A percentile compares a stretch with the other conserved stretches of the same genome.
phyloP scores from a whole-genome alignment of 2,888 invertebrate species.

The Venustoraphidia nigricollis region DNA sequence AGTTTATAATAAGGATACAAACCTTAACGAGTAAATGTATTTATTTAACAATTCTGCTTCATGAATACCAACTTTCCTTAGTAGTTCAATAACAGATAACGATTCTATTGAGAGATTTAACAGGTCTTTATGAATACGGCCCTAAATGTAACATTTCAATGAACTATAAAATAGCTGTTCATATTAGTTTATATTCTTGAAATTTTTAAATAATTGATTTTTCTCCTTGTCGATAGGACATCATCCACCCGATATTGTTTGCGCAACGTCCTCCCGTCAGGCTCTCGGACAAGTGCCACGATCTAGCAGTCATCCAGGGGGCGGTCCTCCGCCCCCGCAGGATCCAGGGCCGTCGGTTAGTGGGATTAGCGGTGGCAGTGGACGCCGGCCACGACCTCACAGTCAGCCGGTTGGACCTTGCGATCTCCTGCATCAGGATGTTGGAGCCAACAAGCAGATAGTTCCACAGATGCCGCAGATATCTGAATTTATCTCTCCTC shows the following conservation, averaged over 20 bases:
- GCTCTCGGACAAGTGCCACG: slow-evolving; percentile 20
- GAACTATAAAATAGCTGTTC: too few species aligned
- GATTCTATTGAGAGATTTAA: too few species aligned
- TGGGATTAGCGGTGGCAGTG: slow-evolving; percentile 7
- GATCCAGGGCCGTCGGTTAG: slow-evolving; percentile 16
- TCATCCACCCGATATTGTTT: slow-evolving; percentile 9
- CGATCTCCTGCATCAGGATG: slow-evolving; percentile 20
- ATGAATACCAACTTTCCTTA: too few species aligned
- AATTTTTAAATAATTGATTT: background rate
- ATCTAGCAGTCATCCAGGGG: slow-evolving; percentile 26
- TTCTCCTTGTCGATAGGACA: slow-evolving; percentile 12
- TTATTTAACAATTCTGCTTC: too few species aligned
- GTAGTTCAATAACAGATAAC: too few species aligned
- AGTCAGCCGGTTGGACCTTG: slow-evolving; percentile 28
- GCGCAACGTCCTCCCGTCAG: background rate
- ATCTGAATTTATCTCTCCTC: slow-evolving; percentile 33
- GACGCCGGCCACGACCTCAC: slow-evolving; percentile 25
- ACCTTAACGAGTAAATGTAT: too few species aligned
- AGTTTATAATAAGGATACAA: too few species aligned
- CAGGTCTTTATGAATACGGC: too few species aligned
- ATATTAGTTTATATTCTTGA: too few species aligned
- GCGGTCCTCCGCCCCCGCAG: slow-evolving; percentile 15
- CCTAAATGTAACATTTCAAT: too few species aligned
- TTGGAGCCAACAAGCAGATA: slow-evolving; percentile 8
- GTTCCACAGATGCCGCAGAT: slow-evolving; percentile 27